phyloP scores from a whole-genome alignment of 2,888 invertebrate genomes.

The Sinotaia quadrata region DNA sequence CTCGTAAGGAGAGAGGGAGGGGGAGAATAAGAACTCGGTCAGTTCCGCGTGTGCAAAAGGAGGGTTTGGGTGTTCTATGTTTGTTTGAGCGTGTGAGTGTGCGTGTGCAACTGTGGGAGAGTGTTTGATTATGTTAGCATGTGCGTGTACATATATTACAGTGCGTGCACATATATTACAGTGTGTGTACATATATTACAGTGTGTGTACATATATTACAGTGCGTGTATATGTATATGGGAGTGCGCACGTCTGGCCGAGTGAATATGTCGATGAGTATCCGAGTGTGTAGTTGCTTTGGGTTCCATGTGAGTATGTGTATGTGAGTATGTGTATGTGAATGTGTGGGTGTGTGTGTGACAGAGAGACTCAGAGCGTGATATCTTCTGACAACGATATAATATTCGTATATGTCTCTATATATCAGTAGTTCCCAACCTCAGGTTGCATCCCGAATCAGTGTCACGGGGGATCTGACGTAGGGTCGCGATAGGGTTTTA shows the following conservation, averaged over 20 bases:
- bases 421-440: no score
- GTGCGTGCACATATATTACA: conserved; percentile 4
- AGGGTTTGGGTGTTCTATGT: no score
- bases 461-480: no score
- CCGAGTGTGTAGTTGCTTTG: neutral
- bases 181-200: conserved; percentile 2
- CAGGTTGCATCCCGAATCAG: no score
- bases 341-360: neutral
- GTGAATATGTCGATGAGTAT: neutral
- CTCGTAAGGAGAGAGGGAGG: no score
- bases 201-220: conserved; percentile 9
- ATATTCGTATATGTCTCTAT: no score
- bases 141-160: neutral
- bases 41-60: no score
- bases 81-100: conserved; percentile 14
- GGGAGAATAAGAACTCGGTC: no score
- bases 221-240: conserved; percentile 14
- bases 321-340: neutral
- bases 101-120: conserved; percentile 11
- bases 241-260: neutral
- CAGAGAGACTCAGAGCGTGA: no score
- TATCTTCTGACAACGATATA: no score
- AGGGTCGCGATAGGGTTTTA: no score
- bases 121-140: conserved; percentile 13
- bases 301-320: neutral